Evolutionary conservation across 2,113 vertebrate genomes (phyloP), one percentile per base, ranked within the genome.

Genomic region (Aegithalos caudatus): DNA sequence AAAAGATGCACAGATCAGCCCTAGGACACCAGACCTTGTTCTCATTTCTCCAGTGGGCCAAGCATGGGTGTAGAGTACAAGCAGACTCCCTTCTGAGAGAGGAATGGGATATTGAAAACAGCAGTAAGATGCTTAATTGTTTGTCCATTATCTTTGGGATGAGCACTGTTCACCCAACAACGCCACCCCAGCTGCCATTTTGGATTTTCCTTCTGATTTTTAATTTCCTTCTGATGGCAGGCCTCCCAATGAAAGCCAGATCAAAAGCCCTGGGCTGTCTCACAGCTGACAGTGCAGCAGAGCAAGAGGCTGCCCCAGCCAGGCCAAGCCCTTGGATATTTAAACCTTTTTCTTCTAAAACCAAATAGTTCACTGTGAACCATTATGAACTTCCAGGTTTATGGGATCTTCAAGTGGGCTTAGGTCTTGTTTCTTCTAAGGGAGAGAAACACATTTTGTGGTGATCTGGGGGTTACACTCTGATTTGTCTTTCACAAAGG

Each of bases 151-250:
- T 57, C 66, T 92, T 60, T 37, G 37, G 64, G 53, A 56, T 3
- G 0, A 76, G 11, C 40, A 47, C 0, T 54, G 37, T 19, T 64
- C 5, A 0, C 28, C 54, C 78, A 47, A 11, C 19, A 57, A 81
- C 94, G 29, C 50, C 81, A 81, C 45, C 24, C 14, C 1, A 65
- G 60, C 44, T 92, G n/a, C 81, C 86, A 89, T 53, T 48, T 91
- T 92, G 77, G 72, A 45, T 92, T 85, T 84, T 61, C 44, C 61
- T 74, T 44, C 70, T 58, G 56, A 33, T n/a, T 83, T 94, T 72
- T 77, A 35, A 38, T 60, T 38, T 38, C 24, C 35, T 37, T 60
- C 35, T 60, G 57, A 31, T 42, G 76, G 33, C 78, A 70, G 38
- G 7, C 14, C 17, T 80, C n/a, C 82, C 74, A 29, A 71, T 56